Conservation (phyloP, 2,797 vertebrate species). For the Onychomys arenicola region DNA sequence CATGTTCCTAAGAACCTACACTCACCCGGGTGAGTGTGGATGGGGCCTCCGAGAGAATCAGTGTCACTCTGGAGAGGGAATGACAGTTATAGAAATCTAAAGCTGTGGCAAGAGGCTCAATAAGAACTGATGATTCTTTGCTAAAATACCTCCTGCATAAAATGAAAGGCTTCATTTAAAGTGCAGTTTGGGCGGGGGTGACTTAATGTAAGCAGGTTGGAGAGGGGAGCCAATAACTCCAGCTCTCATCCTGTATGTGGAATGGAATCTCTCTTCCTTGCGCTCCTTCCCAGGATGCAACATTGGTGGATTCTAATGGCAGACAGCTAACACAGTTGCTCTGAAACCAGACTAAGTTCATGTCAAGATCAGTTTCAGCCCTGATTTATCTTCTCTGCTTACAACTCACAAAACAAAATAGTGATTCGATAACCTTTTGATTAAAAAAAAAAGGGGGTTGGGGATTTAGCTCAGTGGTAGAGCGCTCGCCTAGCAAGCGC, state of each 20-base stretch:
- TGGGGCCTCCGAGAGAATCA: neutral
- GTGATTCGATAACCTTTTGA: neutral
- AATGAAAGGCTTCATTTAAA: conserved; percentile 13
- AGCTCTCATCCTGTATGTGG: neutral
- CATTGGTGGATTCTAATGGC: neutral
- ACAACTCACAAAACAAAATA: conserved; percentile 31
- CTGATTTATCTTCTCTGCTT: conserved; percentile 19
- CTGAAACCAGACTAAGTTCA: neutral
- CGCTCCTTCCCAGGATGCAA: neutral
- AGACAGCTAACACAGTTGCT: neutral
- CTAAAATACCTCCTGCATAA: neutral
- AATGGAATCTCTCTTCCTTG: neutral
- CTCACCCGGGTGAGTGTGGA: neutral
- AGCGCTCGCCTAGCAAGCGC: too few species aligned
- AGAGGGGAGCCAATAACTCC: neutral
- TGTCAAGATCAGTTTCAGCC: neutral
- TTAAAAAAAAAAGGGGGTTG: neutral
- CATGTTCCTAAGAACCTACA: neutral
- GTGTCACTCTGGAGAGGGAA: conserved; percentile 30
- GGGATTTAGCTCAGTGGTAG: too few species aligned
- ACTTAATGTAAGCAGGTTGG: neutral
- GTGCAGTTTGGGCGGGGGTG: neutral
- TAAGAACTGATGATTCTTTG: neutral
- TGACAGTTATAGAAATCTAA: neutral
- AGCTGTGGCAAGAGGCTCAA: neutral